Evolutionary conservation across 1,140 invertebrate species (phyloP), one percentile per base, ranked within the genome.

Genomic region (Eupristina koningsbergeri): DNA sequence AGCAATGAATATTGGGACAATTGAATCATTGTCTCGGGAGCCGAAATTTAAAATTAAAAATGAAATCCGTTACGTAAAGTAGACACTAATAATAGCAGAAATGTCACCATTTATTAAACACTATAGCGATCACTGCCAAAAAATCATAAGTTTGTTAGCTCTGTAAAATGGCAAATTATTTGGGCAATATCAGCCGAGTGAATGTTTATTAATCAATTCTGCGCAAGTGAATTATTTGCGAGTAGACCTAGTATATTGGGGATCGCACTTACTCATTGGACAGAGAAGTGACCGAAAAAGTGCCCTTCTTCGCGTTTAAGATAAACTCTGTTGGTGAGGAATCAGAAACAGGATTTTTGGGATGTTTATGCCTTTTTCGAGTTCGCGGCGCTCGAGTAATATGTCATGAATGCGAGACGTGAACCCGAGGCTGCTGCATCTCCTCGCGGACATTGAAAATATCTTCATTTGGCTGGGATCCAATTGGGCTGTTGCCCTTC

Each of bases 401-500:
- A 76, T 83, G 82, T 53, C 45, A 83, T 76, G 64, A 83, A 83
- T 83, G 82, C 64, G 31, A 47, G 58, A 19, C 39, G 11, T n/a
- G 5, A 26, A 13, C 34, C 45, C 83, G 61, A 26, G 58, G 53
- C 50, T 71, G 53, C 50, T 47, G 58, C 61, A 53, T 58, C 45
- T 80, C 34, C 8, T 45, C 87, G 80, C 86, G 88, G 87, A 90
- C 88, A 91, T 90, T 91, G 89, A 91, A 89, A 90, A 91, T 91
- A 89, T 90, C 88, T 89, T 91, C 87, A 89, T 90, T 91, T 92
- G 91, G 91, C 89, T n/a, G 7, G 19, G 47, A 34, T 87, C 91
- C 91, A 92, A 92, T 91, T 91, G 91, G 91, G 90, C 87, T 89
- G 81, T 83, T 91, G 91, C 90, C 91, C 90, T 91, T 92, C 91